Conservation (phyloP, 2,113 vertebrate species). For the Narcine bancroftii region DNA sequence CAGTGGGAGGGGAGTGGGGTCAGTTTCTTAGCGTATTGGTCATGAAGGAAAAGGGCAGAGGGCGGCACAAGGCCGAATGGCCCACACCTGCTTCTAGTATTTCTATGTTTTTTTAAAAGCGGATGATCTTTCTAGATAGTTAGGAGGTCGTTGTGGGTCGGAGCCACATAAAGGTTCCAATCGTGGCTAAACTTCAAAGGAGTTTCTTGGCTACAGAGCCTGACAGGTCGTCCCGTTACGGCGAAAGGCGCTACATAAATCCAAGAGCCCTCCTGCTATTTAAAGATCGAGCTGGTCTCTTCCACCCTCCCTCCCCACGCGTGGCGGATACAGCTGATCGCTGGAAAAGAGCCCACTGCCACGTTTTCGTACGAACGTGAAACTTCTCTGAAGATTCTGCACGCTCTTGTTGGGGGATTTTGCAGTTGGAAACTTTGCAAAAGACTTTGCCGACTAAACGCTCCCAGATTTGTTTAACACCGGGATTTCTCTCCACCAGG, state of each 20-base stretch:
- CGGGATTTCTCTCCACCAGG: background rate
- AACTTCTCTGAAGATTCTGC: background rate
- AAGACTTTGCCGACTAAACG: background rate
- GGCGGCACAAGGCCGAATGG: no score
- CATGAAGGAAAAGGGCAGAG: no score
- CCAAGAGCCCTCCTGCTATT: background rate
- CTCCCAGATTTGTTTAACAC: background rate
- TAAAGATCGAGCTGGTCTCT: background rate
- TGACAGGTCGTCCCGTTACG: background rate
- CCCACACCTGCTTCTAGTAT: no score
- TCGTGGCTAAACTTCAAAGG: background rate
- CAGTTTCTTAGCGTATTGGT: no score
- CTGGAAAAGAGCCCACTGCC: constrained; percentile 26
- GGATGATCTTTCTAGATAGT: background rate
- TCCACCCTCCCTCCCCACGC: background rate
- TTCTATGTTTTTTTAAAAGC: background rate
- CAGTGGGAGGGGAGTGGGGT: no score
- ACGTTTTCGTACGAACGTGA: background rate
- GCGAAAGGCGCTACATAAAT: background rate
- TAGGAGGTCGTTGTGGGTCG: background rate
- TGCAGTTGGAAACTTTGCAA: background rate
- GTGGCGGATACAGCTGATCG: background rate
- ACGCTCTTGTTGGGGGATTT: background rate
- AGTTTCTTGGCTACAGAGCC: background rate
- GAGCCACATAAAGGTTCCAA: background rate